Conservation (phyloP, 2,888 invertebrate species). For the Cosmorhoe ocellata region DNA sequence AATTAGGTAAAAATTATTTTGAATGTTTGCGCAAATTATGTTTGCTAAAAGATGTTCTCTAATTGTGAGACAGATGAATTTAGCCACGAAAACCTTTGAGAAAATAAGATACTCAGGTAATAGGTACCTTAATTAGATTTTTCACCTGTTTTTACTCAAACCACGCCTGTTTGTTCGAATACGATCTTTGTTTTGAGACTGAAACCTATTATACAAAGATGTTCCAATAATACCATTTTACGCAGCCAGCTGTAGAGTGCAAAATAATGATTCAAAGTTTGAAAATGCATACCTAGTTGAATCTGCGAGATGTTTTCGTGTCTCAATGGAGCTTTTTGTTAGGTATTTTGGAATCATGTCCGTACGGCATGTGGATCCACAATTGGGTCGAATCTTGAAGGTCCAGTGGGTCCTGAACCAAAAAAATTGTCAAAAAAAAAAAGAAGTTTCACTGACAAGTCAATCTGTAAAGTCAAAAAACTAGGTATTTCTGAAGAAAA, state of each 20-base stretch:
- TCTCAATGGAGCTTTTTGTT: too few relatives aligned
- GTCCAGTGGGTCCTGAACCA: too few relatives aligned
- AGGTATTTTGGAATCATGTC: too few relatives aligned
- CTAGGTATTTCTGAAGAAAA: too few relatives aligned
- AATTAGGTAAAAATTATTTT: slow-evolving; percentile 6
- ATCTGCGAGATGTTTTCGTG: too few relatives aligned
- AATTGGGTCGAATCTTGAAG: too few relatives aligned
- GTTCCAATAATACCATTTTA: slow-evolving; percentile 13
- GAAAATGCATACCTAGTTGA: background rate
- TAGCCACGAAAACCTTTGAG: background rate
- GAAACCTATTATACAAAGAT: slow-evolving; percentile 18
- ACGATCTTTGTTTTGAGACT: slow-evolving; percentile 15
- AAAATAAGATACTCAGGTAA: background rate
- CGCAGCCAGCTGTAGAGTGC: slow-evolving; percentile 1
- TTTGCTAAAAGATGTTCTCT: slow-evolving; percentile 6
- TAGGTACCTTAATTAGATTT: slow-evolving; percentile 15
- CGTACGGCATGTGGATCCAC: too few relatives aligned
- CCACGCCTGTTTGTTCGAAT: too few relatives aligned
- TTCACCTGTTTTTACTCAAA: slow-evolving; percentile 20
- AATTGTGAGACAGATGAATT: slow-evolving; percentile 12
- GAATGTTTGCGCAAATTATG: slow-evolving; percentile 1
- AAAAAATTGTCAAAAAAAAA: too few relatives aligned
- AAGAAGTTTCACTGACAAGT: too few relatives aligned
- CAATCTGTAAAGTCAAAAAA: too few relatives aligned
- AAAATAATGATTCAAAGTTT: background rate